Base-by-base conservation (phyloP, 2,888 invertebrate species). In the Digitonthophagus gazella region DNA sequence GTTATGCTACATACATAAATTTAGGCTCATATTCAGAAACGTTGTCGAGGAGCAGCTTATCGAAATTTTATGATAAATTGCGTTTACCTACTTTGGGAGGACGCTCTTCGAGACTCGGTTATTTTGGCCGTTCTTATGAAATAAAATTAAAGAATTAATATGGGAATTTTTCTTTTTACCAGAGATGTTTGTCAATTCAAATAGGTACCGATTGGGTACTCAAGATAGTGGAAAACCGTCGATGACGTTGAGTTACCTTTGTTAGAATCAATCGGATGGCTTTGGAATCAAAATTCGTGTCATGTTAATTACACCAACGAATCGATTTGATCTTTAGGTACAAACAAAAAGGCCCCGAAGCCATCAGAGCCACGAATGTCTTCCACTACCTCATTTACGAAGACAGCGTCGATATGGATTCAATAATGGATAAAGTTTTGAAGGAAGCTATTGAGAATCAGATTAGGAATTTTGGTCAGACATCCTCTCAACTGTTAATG, bases 321-420 rank as follows among this genome's bases (percentile, higher is more conserved):
- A 98, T 99, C 77, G 99, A 99, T 84, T 88, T 99, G 74, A 97
- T 99, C 79, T 99, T 99, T 82, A 99, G 99, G 73, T 99, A 99
- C 84, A 99, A 99, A 83, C 99, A 99, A 81, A 90, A 96, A 87
- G 99, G 98, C 57, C 98, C 98, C 0, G 98, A 98, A 85, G 98
- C 98, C 1, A 91, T 98, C 54, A 88, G 98, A 67, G 97, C 98
- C 1, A 97, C 97, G 14, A 99, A 99, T 84, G 97, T 99, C 15
- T 99, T 99, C 86, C 99, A 99, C 85, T 98, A 99, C 84, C 87
- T 99, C 72, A 99, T 99, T 0, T 99, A 99, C 84, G 99, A 99
- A 83, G 98, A 98, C 67, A 96, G 93, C 74, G 96, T 97, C 1
- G 95, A 98, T 70, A 87, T 98, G 75, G 96, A 97, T 69, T 88